A percentile compares a stretch with the other conserved stretches of the same genome.
Evolutionary conservation across 1,140 invertebrate species (phyloP).

Genomic region (Pogonus chalceus): DNA sequence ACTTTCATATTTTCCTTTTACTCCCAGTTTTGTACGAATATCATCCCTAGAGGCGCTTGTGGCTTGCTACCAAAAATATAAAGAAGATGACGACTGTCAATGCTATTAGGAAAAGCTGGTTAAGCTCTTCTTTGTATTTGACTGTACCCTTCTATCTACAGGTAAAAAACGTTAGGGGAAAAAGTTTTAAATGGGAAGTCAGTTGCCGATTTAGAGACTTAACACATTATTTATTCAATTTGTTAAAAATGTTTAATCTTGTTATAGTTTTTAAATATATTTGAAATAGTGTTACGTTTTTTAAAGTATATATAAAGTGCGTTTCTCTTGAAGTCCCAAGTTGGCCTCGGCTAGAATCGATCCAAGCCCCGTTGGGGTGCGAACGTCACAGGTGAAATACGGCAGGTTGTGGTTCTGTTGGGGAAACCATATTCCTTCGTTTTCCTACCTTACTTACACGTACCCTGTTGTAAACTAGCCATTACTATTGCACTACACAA

Average conservation of each 20-base stretch:
- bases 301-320: too few relatives aligned
- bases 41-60: neutral
- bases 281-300: too few relatives aligned
- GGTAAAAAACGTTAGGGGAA: too few relatives aligned
- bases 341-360: too few relatives aligned
- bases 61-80: neutral
- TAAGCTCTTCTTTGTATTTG: neutral
- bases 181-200: too few relatives aligned
- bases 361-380: too few relatives aligned
- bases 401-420: neutral
- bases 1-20: constrained; percentile 4
- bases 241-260: too few relatives aligned
- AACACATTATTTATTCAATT: too few relatives aligned
- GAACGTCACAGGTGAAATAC: constrained; percentile 1
- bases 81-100: neutral
- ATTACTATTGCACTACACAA: neutral
- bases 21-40: neutral
- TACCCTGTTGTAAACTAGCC: neutral
- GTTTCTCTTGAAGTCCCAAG: too few relatives aligned
- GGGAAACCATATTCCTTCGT: neutral
- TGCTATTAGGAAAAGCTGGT: neutral
- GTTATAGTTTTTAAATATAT: too few relatives aligned
- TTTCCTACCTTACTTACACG: neutral
- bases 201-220: too few relatives aligned
- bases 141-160: too few relatives aligned